Conservation (phyloP, 2,113 vertebrate genomes). For the Cyanistes caeruleus region DNA sequence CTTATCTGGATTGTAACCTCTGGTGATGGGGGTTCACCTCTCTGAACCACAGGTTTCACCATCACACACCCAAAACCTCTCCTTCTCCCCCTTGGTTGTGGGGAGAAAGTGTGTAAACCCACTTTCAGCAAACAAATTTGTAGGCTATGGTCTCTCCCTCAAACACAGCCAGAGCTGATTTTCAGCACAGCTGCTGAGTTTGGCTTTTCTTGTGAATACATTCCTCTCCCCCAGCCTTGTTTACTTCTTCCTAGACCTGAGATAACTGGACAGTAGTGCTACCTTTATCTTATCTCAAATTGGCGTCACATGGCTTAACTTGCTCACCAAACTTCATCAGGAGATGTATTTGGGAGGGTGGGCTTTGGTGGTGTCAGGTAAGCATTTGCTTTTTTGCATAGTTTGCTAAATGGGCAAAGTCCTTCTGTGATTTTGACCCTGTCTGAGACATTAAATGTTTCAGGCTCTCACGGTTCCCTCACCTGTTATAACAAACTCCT, state of each 20-base stretch:
- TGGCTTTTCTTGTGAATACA: not conserved
- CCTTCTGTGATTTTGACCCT: not conserved
- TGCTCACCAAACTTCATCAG: not conserved
- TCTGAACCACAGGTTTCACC: not conserved
- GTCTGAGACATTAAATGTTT: not conserved
- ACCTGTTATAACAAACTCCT: not conserved
- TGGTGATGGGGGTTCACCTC: not conserved
- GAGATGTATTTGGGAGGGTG: not conserved
- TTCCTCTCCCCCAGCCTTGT: not conserved
- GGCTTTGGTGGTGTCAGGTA: not conserved
- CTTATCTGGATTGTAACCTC: not conserved
- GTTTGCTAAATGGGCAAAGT: not conserved
- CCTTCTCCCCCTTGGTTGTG: too few relatives aligned
- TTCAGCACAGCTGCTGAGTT: not conserved
- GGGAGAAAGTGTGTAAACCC: not conserved
- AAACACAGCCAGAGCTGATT: not conserved
- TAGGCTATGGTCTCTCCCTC: too few relatives aligned
- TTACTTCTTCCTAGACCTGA: not conserved
- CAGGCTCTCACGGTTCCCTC: not conserved
- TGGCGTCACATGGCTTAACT: fast-evolving
- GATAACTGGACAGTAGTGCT: not conserved
- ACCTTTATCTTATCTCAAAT: not conserved
- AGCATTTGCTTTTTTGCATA: too few relatives aligned
- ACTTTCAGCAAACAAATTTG: not conserved
- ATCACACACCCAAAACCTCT: not conserved